Conservation (phyloP, 2,797 vertebrate genomes). For the Pelodytes ibericus region DNA sequence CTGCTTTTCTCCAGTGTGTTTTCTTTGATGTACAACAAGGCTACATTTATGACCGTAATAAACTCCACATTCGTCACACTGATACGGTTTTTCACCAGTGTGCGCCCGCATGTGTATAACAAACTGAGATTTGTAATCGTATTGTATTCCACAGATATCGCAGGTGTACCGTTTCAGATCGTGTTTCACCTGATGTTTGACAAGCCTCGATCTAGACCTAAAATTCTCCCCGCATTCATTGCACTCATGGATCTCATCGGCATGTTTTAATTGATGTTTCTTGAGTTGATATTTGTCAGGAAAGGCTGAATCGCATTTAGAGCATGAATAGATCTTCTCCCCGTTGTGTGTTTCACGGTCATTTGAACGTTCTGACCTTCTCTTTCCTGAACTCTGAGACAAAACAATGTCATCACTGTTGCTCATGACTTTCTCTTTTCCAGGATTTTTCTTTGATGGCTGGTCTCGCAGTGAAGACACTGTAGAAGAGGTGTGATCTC, state of each 20-base stretch:
- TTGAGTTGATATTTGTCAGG: not conserved
- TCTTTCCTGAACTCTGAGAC: no score
- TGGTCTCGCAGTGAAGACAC: not conserved
- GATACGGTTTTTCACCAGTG: slow-evolving; percentile 4
- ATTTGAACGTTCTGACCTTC: not conserved
- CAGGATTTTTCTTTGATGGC: no score
- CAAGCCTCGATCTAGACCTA: not conserved
- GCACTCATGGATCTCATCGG: not conserved
- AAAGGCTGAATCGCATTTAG: not conserved
- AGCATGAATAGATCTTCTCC: not conserved
- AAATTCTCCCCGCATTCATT: not conserved
- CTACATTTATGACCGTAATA: slow-evolving; percentile 1
- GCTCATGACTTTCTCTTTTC: no score
- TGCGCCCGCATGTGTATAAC: slow-evolving; percentile 12
- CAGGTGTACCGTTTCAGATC: slow-evolving; percentile 10
- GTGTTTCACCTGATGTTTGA: slow-evolving; percentile 1
- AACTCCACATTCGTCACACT: not conserved
- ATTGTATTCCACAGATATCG: slow-evolving; percentile 6
- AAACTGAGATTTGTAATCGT: slow-evolving; percentile 20
- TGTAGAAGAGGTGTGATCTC: not conserved
- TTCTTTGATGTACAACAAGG: slow-evolving; percentile 2
- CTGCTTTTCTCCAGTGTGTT: not conserved
- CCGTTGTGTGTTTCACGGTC: not conserved
- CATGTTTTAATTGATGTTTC: not conserved
- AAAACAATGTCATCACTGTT: no score